Evolutionary conservation across 1,140 invertebrate species (phyloP), one percentile per base, ranked within the genome.

Genomic region (Phortica variegata): DNA sequence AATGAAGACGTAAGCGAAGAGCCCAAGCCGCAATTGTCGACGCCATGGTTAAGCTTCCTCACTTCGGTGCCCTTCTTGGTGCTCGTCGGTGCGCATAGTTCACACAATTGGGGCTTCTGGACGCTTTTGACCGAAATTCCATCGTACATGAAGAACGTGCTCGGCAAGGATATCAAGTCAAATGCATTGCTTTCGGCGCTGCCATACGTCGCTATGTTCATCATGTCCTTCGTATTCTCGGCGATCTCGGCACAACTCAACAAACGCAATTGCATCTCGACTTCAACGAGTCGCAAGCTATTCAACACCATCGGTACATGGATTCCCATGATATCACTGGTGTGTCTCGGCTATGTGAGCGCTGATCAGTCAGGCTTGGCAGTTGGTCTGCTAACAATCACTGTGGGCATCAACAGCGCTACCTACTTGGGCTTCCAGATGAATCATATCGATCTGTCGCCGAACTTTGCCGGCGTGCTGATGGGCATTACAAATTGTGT

Each of bases 61-160:
- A 88, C 82, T 0, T 92, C 89, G 2, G 48, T 85, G 2, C 88
- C 93, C 1, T 85, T 97, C 54, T 90, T 88, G 86, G 87, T 92
- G 0, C 79, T 95, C 8, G 81, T 92, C 13, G 78, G 91, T 2
- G 85, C 84, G 0, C 92, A 97, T 66, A 88, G 89, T 62, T 86
- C 90, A 0, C 88, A 95, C 65, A 93, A 93, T 69, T 97, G 93
- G 94, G 93, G 92, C 2, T 95, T 92, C 75, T 96, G 93, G 82
- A 95, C 90, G 5, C 80, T 98, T 29, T 79, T 97, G 18, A 95
- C 92, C 0, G 86, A 94, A 76, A 86, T 98, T 60, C 95, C 96
- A 0, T 88, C 85, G 1, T 98, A 95, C 66, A 87, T 98, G 82
- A 86, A 86, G 29, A 82, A 85, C 43, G 85, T 96, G 1, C 80